phyloP scores from a whole-genome alignment of 2,888 invertebrate genomes.

The Stegana nigrithorax region DNA sequence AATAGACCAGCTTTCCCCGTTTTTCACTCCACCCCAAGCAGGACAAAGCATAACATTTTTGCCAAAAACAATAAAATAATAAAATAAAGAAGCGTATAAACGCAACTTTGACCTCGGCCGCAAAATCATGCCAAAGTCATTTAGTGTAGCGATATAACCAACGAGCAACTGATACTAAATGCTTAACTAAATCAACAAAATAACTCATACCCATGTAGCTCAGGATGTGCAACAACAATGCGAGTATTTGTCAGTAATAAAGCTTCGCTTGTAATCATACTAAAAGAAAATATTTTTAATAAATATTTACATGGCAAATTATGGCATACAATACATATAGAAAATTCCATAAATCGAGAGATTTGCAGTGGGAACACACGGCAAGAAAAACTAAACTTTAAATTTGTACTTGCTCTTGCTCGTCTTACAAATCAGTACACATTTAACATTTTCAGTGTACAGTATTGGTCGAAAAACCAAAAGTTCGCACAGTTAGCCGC shows the following conservation, averaged over 20 bases:
- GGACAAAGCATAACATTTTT: background rate
- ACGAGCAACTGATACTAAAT: background rate
- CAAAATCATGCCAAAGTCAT: conserved; percentile 4
- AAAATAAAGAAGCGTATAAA: background rate
- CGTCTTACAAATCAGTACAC: too few relatives aligned
- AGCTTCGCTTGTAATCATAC: background rate
- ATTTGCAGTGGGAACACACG: too few relatives aligned
- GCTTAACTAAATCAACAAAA: conserved; percentile 7
- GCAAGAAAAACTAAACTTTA: too few relatives aligned
- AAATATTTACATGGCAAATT: background rate
- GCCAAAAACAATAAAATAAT: background rate
- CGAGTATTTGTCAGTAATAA: background rate
- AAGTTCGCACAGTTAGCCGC: too few relatives aligned
- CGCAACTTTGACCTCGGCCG: background rate
- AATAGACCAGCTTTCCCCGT: too few relatives aligned
- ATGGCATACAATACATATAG: too few relatives aligned
- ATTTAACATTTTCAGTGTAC: too few relatives aligned
- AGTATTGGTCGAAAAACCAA: too few relatives aligned
- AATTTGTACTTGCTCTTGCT: too few relatives aligned
- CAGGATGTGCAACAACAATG: background rate
- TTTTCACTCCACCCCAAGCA: background rate
- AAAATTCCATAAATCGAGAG: too few relatives aligned
- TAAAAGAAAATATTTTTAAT: conserved; percentile 3
- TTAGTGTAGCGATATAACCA: background rate
- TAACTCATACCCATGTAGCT: background rate